Base-by-base conservation (phyloP, 2,888 invertebrate genomes). In the Cheilosia variabilis region DNA sequence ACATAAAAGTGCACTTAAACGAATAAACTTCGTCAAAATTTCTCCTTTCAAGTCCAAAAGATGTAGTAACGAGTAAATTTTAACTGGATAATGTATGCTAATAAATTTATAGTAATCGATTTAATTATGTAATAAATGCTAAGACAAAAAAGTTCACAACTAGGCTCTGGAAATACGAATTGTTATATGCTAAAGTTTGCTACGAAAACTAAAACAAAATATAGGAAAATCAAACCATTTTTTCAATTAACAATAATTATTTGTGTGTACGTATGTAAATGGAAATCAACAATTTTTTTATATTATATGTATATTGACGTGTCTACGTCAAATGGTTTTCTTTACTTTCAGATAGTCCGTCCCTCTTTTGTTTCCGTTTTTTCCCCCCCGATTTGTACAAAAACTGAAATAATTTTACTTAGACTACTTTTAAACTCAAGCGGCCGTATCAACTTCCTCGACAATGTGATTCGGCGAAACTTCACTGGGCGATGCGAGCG, bases 401-500 rank as follows among this genome's bases (percentile, higher is more conserved):
- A 86, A 72, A 81, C 53, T 76, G 22, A 86, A 72, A 77, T 69
- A 75, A 50, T 72, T 79, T 62, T 57, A 52, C 68, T 83, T 78
- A 79, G 53, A 53, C 63, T 79, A 79, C 62, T 27, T 60, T 27
- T 53, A 55, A 22, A 53, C 79, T 91, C 90, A 92, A 88, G 92
- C 92, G 41, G 91, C 91, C 43, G 92, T 92, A 84, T 92, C 92
- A 37, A 92, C 92, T 88, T 92, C 92, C 88, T 92, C 92, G 34
- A 91, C 92, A 73, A 92, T 91, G 87, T 92, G 92, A 86, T 92
- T 92, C 37, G 92, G 91, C 41, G 92, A 90, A 13, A 92, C 91
- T 88, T 92, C 87, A 88, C 89, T 91, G 76, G 90, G 89, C 63
- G 90, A 65, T 43, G 89, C 88, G 13, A 89, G 71, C 24, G 89